phyloP scores from a whole-genome alignment of 2,888 invertebrate genomes.

The Epistrophe eligans region DNA sequence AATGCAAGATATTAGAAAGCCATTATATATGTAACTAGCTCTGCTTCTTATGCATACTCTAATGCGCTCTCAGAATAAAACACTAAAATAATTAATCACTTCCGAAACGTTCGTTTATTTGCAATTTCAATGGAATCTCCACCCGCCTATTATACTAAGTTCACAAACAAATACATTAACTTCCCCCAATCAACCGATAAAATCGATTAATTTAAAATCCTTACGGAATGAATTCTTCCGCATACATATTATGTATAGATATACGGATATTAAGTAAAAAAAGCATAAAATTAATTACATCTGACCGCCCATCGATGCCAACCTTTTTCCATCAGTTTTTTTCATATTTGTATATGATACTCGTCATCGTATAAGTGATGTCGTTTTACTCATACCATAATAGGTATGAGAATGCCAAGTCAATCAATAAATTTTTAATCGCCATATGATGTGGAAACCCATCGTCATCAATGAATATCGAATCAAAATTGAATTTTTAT shows the following conservation, averaged over 20 bases:
- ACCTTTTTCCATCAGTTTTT: not conserved
- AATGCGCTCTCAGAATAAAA: not conserved
- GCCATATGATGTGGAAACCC: constrained; percentile 58
- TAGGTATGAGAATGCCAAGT: not conserved
- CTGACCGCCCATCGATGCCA: constrained; percentile 19
- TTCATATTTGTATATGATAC: constrained; percentile 2
- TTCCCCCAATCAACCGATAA: constrained; percentile 21
- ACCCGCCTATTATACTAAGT: not conserved
- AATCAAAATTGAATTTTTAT: constrained; percentile 56
- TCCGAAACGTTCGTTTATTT: not conserved
- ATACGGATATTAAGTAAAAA: not conserved
- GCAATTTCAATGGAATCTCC: not conserved
- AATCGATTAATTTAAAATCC: constrained; percentile 12
- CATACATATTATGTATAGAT: not conserved
- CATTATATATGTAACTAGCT: not conserved
- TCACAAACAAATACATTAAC: not conserved
- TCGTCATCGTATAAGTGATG: not conserved
- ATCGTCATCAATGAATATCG: constrained; percentile 37
- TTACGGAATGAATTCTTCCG: not conserved
- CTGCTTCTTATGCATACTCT: not conserved
- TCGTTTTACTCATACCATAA: not conserved
- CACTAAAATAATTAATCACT: not conserved
- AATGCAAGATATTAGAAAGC: not conserved
- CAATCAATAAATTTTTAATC: constrained; percentile 63
- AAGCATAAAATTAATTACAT: constrained; percentile 50